Base-by-base conservation (phyloP, 2,113 vertebrate species). In the Setophaga kirtlandii region DNA sequence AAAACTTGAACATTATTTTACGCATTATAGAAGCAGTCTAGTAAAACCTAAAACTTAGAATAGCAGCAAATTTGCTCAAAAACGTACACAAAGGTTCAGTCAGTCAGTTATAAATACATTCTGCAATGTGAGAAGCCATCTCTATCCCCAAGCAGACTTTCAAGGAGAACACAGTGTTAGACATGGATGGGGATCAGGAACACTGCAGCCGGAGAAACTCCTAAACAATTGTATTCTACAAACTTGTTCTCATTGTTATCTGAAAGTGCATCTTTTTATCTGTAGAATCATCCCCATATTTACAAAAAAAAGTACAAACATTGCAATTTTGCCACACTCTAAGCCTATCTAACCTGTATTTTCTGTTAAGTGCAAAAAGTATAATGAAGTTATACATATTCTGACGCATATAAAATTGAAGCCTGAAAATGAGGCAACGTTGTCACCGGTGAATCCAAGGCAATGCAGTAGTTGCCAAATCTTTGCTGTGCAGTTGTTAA, bases 201-300 rank as follows among this genome's bases (percentile, higher is more conserved):
- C 2, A 20, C 67, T 83, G 85, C 73, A 87, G 69, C 76, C n/a
- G 53, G 30, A 85, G 59, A 73, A 90, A 81, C 25, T 78, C 50
- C n/a, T 55, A 2, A 64, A 87, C 31, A 67, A 30, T 2, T 94
- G 82, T 75, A 47, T 80, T 96, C 73, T 82, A 74, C 58, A 80
- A 89, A 91, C 70, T 63, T 52, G 27, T 94, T 73, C 89, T 78
- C 53, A 74, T 47, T 9, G 4, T 78, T 87, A 93, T 39, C 52
- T 68, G 85, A 96, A 97, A 96, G 94, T 96, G 96, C 92, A 89
- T 90, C 47, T 91, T 94, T 79, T 33, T 83, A 78, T 95, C 71
- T 83, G 55, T 68, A 93, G 60, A 94, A 76, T 94, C 60, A 94
- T 96, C 91, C 94, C 96, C 96, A 64, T 90, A 86, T 78, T 92